Evolutionary conservation across 2,888 invertebrate species (phyloP), one percentile per base, ranked within the genome.

Genomic region (Taphrorychus bicolor): DNA sequence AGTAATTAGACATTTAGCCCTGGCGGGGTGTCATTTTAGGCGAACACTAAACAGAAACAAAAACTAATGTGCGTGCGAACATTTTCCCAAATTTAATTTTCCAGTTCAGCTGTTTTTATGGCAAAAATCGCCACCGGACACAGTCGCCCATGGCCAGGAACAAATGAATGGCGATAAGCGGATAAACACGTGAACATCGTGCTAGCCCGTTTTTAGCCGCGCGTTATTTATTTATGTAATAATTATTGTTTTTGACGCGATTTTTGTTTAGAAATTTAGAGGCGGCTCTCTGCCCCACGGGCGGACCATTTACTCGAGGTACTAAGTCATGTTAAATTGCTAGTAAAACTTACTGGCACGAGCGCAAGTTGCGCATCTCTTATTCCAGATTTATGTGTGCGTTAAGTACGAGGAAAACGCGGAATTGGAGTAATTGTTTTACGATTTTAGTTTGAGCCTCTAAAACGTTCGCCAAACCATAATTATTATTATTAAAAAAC

Each of bases 21-120:
- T 60, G 48, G 48, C 59, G 41, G 49, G 56, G 23, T 49, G 51
- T 59, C 64, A 67, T 60, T 62, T 52, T 48, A 53, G 58, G 32
- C 70, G 48, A 61, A 70, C 68, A 68, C 70, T 70, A 74, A 76
- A 75, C 76, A 76, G 76, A 75, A 77, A 78, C 79, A 78, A 79
- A 80, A 80, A 79, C 80, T 80, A 81, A 80, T 80, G 80, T 80
- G 80, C 80, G 79, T 80, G 79, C 66, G 78, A 77, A 77, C 80
- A 80, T 80, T 71, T 81, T 80, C 77, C 79, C 76, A 79, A 81
- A 81, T 81, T 81, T 81, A 81, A 81, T 81, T 81, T 81, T 80
- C 81, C 80, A 78, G 79, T 76, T 76, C 73, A 79, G 77, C 76
- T 76, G 76, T 73, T 80, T 81, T 81, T 80, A 81, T 79, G 76